A percentile compares a stretch with the other conserved stretches of the same genome.
phyloP scores from a whole-genome alignment of 2,113 vertebrate species.

The Corythornis cristatus region DNA sequence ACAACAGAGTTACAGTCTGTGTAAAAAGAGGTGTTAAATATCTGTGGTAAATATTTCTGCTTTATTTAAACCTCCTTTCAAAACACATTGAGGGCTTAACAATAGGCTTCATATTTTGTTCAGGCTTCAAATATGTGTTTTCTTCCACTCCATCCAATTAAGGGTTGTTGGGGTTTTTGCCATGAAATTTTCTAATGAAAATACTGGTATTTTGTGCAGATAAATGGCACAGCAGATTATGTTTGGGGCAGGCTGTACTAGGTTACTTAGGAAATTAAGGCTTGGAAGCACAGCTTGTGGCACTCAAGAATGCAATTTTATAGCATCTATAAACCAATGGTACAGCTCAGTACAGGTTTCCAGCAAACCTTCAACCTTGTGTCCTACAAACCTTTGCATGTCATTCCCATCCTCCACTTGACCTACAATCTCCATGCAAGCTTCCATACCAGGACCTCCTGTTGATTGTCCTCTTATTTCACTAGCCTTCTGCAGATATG shows the following conservation, averaged over 20 bases:
- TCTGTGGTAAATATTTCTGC: not conserved
- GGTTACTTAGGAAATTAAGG: not conserved
- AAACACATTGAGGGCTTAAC: conserved; percentile 12
- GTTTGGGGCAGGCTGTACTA: not conserved
- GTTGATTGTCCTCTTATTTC: not conserved
- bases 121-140: conserved; percentile 11
- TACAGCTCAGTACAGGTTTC: not conserved
- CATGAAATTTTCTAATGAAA: not conserved
- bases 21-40: not conserved
- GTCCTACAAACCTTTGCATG: not conserved
- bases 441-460: not conserved
- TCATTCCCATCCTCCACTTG: not conserved
- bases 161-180: not conserved
- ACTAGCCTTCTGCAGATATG: not conserved
- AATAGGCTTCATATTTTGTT: conserved; percentile 29
- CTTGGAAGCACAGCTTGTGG: not conserved
- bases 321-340: not conserved
- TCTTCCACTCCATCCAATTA: not conserved
- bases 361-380: not conserved
- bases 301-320: not conserved
- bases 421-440: not conserved
- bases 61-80: conserved; percentile 15
- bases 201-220: conserved; percentile 22
- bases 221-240: not conserved
- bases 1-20: not conserved